Conservation (phyloP, 2,888 invertebrate species). For the Phaedon cochleariae region DNA sequence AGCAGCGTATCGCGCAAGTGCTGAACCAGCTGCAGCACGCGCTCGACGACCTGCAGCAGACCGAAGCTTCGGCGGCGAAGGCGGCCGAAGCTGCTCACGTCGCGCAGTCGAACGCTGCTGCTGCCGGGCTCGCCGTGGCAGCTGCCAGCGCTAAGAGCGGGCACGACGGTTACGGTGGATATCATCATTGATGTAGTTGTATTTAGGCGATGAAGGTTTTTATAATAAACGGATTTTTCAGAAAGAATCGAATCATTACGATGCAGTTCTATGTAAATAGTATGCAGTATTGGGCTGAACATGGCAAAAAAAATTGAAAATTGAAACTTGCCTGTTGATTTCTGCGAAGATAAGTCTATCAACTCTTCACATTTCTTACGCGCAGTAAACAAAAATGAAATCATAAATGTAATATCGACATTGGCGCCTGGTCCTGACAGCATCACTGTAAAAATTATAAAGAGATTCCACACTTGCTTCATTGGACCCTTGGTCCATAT, state of each 20-base stretch:
- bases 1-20: slow-evolving; percentile 71
- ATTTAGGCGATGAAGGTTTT: background rate
- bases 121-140: slow-evolving; percentile 57
- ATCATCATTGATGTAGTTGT: slow-evolving; percentile 14
- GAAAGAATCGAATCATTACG: background rate
- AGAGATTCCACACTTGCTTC: too few relatives aligned
- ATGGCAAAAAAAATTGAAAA: too few relatives aligned
- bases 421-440: too few relatives aligned
- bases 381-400: too few relatives aligned
- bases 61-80: slow-evolving; percentile 73
- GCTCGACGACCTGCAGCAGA: slow-evolving; percentile 75
- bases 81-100: slow-evolving; percentile 72
- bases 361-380: too few relatives aligned
- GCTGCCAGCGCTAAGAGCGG: slow-evolving; percentile 39
- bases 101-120: slow-evolving; percentile 76
- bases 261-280: too few relatives aligned
- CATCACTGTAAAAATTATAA: too few relatives aligned
- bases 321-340: too few relatives aligned
- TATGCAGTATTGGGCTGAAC: too few relatives aligned
- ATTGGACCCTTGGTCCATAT: too few relatives aligned
- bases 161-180: slow-evolving; percentile 22
- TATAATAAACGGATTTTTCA: slow-evolving; percentile 5
- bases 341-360: too few relatives aligned
- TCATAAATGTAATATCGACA: too few relatives aligned
- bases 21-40: slow-evolving; percentile 74